A percentile compares a stretch with the other conserved stretches of the same genome.
Evolutionary conservation across 2,113 vertebrate species (phyloP).

Genomic region (Hirundichthys speculiger): DNA sequence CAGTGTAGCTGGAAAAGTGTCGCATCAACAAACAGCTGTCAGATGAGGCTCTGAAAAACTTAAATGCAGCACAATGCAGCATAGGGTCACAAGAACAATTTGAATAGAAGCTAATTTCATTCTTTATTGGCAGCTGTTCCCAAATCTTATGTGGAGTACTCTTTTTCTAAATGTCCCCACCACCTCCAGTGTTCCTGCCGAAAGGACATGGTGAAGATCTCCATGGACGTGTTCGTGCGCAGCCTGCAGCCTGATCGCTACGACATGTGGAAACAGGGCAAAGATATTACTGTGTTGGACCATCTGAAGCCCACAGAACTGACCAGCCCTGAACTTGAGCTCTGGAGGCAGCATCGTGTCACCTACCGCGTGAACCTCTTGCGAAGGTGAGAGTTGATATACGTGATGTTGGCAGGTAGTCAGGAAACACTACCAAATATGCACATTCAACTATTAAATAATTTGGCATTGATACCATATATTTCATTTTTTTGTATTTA

Average conservation of each 20-base stretch:
- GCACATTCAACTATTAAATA: no score
- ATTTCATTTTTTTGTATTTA: no score
- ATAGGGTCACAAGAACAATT: not conserved
- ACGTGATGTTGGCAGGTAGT: not conserved
- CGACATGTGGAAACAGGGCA: conserved; percentile 94
- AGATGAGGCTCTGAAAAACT: no score
- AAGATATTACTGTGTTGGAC: conserved; percentile 87
- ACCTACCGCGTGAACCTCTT: conserved; percentile 84
- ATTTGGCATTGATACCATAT: no score
- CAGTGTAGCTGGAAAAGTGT: not conserved
- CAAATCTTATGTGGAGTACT: no score
- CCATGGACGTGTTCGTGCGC: conserved; percentile 97
- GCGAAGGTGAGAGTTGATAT: conserved; percentile 80
- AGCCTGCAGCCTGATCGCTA: conserved; percentile 94
- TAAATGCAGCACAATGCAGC: not conserved
- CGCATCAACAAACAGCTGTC: no score
- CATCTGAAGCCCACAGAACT: conserved; percentile 89
- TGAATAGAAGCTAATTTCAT: not conserved
- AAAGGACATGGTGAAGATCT: conserved; percentile 99
- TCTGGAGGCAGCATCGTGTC: conserved; percentile 88
- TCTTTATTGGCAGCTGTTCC: not conserved
- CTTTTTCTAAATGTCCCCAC: no score
- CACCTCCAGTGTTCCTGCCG: conserved; percentile 89
- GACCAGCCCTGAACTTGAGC: conserved; percentile 87
- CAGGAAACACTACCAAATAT: no score